Conservation (phyloP, 2,113 vertebrate species). For the Thinocorus orbignyianus region DNA sequence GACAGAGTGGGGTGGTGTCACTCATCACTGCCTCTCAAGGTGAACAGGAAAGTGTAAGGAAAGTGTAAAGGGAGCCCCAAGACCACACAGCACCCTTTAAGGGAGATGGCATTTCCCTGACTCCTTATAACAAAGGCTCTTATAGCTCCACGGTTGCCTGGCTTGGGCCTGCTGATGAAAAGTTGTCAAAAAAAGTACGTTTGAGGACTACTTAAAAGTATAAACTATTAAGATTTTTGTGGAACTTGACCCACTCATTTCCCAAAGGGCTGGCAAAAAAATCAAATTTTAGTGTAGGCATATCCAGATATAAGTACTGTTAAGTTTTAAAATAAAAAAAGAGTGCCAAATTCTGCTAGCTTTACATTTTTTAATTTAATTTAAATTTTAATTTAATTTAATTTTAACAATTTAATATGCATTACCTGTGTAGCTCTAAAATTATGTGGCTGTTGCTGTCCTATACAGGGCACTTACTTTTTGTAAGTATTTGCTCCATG, state of each 20-base stretch:
- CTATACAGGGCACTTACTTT: neutral
- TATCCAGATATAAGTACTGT: neutral
- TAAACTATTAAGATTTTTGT: neutral
- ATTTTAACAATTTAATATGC: too few species aligned
- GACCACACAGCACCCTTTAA: neutral
- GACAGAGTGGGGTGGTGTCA: neutral
- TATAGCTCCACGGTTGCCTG: neutral
- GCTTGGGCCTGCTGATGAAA: neutral
- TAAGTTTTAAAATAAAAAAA: neutral
- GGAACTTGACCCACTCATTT: neutral
- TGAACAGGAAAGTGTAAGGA: neutral
- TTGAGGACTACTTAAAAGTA: neutral
- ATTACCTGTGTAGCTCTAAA: neutral
- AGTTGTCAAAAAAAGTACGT: neutral
- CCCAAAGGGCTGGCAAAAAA: neutral
- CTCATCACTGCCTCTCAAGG: conserved; percentile 34
- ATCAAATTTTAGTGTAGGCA: neutral
- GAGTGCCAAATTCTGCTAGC: neutral
- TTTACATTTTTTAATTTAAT: too few species aligned
- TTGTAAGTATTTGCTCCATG: neutral
- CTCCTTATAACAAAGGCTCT: neutral
- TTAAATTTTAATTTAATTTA: too few species aligned
- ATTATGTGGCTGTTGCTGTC: neutral
- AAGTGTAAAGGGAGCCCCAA: neutral
- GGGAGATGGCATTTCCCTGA: neutral